These are phyloP conservation scores for Actias luna DNA, from an alignment of 2,888 invertebrate species.

Conservation along the genomic window DNA sequence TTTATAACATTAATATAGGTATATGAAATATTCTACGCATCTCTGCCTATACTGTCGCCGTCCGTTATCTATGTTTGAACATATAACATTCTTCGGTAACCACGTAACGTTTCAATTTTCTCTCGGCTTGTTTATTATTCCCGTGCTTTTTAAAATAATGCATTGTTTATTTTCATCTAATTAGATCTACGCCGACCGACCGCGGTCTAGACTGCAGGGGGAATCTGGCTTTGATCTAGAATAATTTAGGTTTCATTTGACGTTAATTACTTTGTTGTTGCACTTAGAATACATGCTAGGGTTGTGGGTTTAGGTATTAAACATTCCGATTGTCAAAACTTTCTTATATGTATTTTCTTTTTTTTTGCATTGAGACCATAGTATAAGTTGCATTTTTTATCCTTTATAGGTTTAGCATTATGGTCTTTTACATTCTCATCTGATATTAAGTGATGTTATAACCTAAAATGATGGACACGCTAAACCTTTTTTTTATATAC, in stretches of 20 bases:
- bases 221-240: slow-evolving; percentile 8
- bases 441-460: too few species aligned
- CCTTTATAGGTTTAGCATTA: too few species aligned
- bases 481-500: too few species aligned
- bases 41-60: background rate
- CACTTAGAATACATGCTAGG: background rate
- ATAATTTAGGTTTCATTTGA: background rate
- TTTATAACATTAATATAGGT: background rate
- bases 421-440: too few species aligned
- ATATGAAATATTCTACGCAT: background rate
- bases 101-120: background rate
- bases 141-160: background rate
- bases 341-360: background rate
- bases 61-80: background rate
- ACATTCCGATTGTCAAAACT: background rate
- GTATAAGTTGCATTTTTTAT: too few species aligned
- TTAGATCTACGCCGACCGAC: background rate
- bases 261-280: background rate
- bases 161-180: background rate
- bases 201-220: slow-evolving; percentile 2
- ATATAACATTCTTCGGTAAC: background rate
- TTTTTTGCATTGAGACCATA: too few species aligned
- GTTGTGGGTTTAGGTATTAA: background rate
- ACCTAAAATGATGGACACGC: too few species aligned
- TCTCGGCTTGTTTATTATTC: background rate